Evolutionary conservation across 2,113 vertebrate genomes (phyloP), one percentile per base, ranked within the genome.

Genomic region (Anarhynchus alexandrinus): DNA sequence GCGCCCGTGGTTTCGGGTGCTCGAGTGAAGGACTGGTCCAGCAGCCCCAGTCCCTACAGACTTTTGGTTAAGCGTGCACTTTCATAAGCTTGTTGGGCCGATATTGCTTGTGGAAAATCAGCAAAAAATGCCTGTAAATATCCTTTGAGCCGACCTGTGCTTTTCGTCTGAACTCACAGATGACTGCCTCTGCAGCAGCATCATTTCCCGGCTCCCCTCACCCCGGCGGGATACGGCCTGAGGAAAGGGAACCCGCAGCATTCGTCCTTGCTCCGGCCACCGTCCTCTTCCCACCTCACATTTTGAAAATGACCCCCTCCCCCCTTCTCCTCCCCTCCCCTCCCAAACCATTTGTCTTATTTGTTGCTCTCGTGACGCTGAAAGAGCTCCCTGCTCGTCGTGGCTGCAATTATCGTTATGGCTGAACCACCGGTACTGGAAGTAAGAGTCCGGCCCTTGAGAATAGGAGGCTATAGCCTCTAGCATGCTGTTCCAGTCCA

Each of bases 401-500:
- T 51, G 27, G 55, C 74, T 72, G 79, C 93, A 76, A 25, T 77
- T 72, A 87, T 64, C 14, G 7, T 84, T 87, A 74, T 1, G 40
- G 91, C 66, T 94, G 86, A 95, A 71, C 57, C 65, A 93, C 85
- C 9, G 3, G 83, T 13, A 45, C 51, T 94, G 85, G 93, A 87
- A 96, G 85, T 26, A 91, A 93, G 94, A 90, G 92, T 76, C 40
- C 0, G 1, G 51, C 94, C 96, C 96, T 66, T 64, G 97, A 97
- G 97, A 95, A 87, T 54, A 88, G 92, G 55, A 29, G n/a, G 43
- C 40, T 78, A 62, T 93, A 42, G 96, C 97, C 97, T 82, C 81
- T 69, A 94, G 97, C 96, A 93, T 74, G 52, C 80, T 93, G 93
- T 96, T 97, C 86, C 92, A 88, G 92, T 97, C 94, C 81, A 80